Percentiles rank a stretch among this genome's conserved stretches.
Evolutionary conservation across 2,113 vertebrate species (phyloP).

Genomic region (Xyliphius kryptos): DNA sequence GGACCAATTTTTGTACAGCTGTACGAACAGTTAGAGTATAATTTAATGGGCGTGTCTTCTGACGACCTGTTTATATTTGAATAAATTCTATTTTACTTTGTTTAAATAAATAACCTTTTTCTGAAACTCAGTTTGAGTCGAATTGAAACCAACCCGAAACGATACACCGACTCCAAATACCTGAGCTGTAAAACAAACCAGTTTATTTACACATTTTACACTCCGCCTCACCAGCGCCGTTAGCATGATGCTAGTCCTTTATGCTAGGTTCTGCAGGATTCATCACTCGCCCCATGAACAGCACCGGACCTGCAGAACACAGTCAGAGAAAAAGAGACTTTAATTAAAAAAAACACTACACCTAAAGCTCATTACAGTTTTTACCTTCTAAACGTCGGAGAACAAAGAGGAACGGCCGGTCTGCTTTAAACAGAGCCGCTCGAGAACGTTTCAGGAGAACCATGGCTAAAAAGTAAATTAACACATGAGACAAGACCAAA

Average conservation of each 20-base stretch:
- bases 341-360: neutral
- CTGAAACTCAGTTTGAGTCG: no score
- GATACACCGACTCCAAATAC: no score
- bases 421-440: constrained; percentile 79
- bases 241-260: no score
- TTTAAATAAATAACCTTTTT: no score
- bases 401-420: constrained; percentile 79
- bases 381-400: constrained; percentile 76
- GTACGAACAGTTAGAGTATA: constrained; percentile 91
- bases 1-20: constrained; percentile 76
- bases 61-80: constrained; percentile 66
- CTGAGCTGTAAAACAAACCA: no score
- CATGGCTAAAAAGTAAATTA: constrained; percentile 67
- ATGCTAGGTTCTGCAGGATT: constrained; percentile 57
- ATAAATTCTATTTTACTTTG: no score
- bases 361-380: neutral
- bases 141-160: no score
- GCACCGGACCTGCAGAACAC: constrained; percentile 67
- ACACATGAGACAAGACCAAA: neutral
- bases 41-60: constrained; percentile 63
- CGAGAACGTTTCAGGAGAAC: constrained; percentile 80
- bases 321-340: no score
- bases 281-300: constrained; percentile 80
- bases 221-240: no score
- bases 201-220: no score